Percentiles rank a stretch among this genome's conserved stretches.
phyloP scores from a whole-genome alignment of 2,888 invertebrate genomes.

The Andrena chrysosceles region DNA sequence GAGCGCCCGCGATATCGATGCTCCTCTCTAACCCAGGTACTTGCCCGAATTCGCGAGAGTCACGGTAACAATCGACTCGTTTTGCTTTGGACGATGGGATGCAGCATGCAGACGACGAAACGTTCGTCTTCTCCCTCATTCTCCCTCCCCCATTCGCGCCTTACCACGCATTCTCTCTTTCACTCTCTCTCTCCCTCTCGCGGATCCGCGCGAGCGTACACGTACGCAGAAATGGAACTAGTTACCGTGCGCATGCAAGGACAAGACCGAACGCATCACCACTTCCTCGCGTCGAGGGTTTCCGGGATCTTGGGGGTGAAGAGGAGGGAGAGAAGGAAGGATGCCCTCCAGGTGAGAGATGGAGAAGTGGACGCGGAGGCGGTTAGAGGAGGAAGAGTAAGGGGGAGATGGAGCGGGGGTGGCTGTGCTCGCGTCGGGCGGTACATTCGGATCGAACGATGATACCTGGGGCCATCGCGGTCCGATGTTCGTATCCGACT shows the following conservation, averaged over 20 bases:
- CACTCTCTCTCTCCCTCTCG: not conserved
- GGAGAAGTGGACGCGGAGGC: not conserved
- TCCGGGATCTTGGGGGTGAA: not conserved
- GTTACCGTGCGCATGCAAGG: conserved; percentile 64
- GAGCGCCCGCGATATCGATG: conserved; percentile 27
- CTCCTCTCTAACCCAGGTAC: conserved; percentile 26
- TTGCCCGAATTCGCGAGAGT: conserved; percentile 27
- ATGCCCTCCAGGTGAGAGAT: not conserved
- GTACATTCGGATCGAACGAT: conserved; percentile 19
- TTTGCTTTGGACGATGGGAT: conserved; percentile 49
- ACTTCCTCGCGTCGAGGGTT: conserved; percentile 10
- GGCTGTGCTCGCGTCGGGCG: conserved; percentile 28
- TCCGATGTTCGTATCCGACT: conserved; percentile 42
- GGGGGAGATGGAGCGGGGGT: not conserved
- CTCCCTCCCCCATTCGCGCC: not conserved
- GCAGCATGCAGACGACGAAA: conserved; percentile 61
- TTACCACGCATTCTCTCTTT: conserved; percentile 4
- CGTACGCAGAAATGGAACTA: conserved; percentile 36
- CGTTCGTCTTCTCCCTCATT: not conserved
- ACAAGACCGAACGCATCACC: conserved; percentile 42
- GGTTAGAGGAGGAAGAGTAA: not conserved
- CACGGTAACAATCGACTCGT: conserved; percentile 32
- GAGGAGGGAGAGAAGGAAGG: not conserved
- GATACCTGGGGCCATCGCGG: conserved; percentile 25
- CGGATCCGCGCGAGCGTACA: conserved; percentile 19